Evolutionary conservation across 1,140 invertebrate species (phyloP), one percentile per base, ranked within the genome.

Genomic region (Agrypnia vestita): DNA sequence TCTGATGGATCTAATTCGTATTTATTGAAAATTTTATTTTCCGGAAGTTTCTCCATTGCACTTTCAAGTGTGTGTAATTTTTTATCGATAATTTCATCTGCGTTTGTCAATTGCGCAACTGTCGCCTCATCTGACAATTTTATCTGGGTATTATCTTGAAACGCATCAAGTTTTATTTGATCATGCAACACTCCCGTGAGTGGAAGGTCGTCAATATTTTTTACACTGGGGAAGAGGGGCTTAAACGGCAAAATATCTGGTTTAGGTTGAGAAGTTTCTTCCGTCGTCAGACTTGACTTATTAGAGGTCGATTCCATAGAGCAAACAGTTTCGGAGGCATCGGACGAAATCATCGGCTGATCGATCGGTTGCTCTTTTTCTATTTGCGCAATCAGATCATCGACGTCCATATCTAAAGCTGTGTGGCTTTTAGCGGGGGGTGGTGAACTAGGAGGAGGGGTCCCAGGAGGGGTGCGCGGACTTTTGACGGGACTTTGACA

Each of bases 371-470:
- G 82, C 47, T 83, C 82, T 59, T 69, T 80, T 73, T 83, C 82
- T n/a, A 83, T 83, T 64, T 83, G 79, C 12, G 82, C 79, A 4
- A 83, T 83, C 12, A 83, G 47, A 73, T 83, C 82, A 51, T 83
- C 82, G 4, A 80, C 81, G 19, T 82, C 81, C 81, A 82, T 82
- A 44, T 82, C 81, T 15, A 82, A 53, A 11, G 81, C 81, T 3
- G 74, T 62, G n/a, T 75, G 49, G 35, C 71, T 80, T 15, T 78
- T 80, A 0, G 73, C 15, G 46, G 71, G n/a, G 13, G 51, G 43
- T n/a, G 81, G 78, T 4, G 78, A 78, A 19, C 56, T 43, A n/a
- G 49, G 35, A 12, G 51, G 43, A 25, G 81, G 78, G 9, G 78
- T 75, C 19, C 56, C 49, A 10, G 49, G 35, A 10, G 64, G 53